Base-by-base conservation (phyloP, 2,888 invertebrate species). In the Apeira syringaria region DNA sequence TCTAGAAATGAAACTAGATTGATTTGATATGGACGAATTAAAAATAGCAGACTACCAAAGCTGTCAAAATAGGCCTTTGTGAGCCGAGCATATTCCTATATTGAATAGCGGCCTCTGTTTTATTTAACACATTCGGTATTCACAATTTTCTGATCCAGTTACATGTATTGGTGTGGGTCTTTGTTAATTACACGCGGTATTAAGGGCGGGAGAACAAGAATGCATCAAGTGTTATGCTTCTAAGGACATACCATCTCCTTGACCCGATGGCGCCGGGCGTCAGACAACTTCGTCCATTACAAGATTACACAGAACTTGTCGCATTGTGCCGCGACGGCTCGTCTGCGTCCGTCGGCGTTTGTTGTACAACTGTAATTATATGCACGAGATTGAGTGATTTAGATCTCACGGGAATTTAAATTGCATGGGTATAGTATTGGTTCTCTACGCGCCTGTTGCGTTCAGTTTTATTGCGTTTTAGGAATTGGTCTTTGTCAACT, bases 161-260 rank as follows among this genome's bases (percentile, higher is more conserved):
- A n/a, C n/a, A n/a, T n/a, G n/a, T n/a, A n/a, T n/a, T n/a, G n/a
- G n/a, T n/a, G n/a, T n/a, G n/a, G n/a, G n/a, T n/a, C n/a, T n/a
- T n/a, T n/a, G n/a, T n/a, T n/a, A n/a, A n/a, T n/a, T n/a, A n/a
- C n/a, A n/a, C n/a, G n/a, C n/a, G n/a, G n/a, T n/a, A n/a, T n/a
- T n/a, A n/a, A n/a, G n/a, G n/a, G n/a, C n/a, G n/a, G n/a, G 4
- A 15, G 13, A 37, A 28, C 18, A 31, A 13, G 26, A 27, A 42
- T 22, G 33, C 32, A 18, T 26, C 10, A 35, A 41, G 33, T 39
- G 39, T 22, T 38, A 27, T 15, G 2, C 15, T 15, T 42, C 32
- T 15, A 45, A 40, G 33, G 46, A 32, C 50, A 53, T 54, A 60
- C 65, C 69, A 66, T 77, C 76, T 74, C 77, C 77, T 82, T 80